These are phyloP conservation scores for Epinotia ramella DNA, from an alignment of 2,888 invertebrate species.

Conservation along the genomic window DNA sequence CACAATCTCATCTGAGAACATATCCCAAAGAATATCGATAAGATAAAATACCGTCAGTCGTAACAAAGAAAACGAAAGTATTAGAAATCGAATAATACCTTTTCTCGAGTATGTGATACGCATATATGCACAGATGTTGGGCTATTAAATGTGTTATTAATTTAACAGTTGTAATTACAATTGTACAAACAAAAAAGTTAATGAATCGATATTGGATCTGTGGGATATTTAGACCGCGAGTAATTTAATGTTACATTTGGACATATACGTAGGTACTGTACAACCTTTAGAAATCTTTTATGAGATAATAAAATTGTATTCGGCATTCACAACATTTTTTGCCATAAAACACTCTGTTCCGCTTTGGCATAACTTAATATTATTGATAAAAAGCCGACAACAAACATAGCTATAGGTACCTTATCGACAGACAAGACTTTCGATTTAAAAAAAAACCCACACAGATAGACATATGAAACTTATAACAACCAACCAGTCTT, in stretches of 20 bases:
- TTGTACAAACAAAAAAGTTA: conserved; percentile 23
- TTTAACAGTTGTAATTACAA: conserved; percentile 25
- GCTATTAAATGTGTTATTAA: conserved; percentile 20
- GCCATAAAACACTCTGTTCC: too few species aligned
- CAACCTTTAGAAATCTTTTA: neutral
- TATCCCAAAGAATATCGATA: conserved; percentile 30
- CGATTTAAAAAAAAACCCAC: too few species aligned
- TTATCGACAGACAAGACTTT: too few species aligned
- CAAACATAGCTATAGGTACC: too few species aligned
- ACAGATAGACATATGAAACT: too few species aligned
- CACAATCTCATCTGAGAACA: conserved; percentile 28
- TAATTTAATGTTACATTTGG: neutral
- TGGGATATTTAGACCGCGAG: neutral
- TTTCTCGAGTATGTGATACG: conserved; percentile 16
- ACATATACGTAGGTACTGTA: neutral
- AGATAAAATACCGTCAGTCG: conserved; percentile 27
- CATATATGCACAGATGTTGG: conserved; percentile 29
- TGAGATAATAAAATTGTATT: neutral
- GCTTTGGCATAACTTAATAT: too few species aligned
- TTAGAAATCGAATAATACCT: conserved; percentile 26
- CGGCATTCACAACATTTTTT: neutral
- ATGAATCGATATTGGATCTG: neutral
- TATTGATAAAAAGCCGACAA: too few species aligned
- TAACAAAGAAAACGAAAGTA: conserved; percentile 42
- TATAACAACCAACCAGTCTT: too few species aligned